Evolutionary conservation across 2,113 vertebrate species (phyloP), one percentile per base, ranked within the genome.

Genomic region (Platysternon megacephalum): DNA sequence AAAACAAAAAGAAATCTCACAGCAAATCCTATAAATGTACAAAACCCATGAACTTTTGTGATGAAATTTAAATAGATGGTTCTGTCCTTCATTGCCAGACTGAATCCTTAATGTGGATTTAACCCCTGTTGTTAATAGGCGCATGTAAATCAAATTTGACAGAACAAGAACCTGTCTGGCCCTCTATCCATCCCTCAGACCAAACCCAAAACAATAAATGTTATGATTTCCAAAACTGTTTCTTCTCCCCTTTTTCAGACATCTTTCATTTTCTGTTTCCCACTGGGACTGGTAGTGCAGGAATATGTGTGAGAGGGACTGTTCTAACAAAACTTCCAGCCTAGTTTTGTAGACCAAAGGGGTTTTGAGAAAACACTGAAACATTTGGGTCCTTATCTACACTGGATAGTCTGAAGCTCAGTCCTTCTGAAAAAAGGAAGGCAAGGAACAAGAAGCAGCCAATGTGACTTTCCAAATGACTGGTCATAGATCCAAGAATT

Each of bases 1-100:
- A 96, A 95, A 97, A 93, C 74, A 87, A 11, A 84, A 35, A 91
- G 58, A 91, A 93, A 93, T 91, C 80, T 90, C 90, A 52, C 58
- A 95, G 74, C 10, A 79, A 58, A 72, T 92, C 86, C 72, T 65
- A 76, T 58, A 19, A 87, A 46, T 91, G 82, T 82, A 78, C 83
- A 94, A 95, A 97, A 35, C 51, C 46, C 72, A 49, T 82, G 68
- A 91, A 93, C 48, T 92, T 80, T 85, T 22, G 53, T 85, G 94
- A 96, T 94, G 91, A 94, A 95, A 96, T 92, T 46, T 92, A 96
- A 96, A 97, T 93, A 95, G 94, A 94, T 92, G 0, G 84, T 76
- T 93, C 85, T 88, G 89, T 94, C 94, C 96, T 95, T 97, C 90
- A 83, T 83, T 91, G 78, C 52, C 95, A 96, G 94, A 32, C 39